Evolutionary conservation across 2,888 invertebrate genomes (phyloP), one percentile per base, ranked within the genome.

Genomic region (Apamea monoglypha): DNA sequence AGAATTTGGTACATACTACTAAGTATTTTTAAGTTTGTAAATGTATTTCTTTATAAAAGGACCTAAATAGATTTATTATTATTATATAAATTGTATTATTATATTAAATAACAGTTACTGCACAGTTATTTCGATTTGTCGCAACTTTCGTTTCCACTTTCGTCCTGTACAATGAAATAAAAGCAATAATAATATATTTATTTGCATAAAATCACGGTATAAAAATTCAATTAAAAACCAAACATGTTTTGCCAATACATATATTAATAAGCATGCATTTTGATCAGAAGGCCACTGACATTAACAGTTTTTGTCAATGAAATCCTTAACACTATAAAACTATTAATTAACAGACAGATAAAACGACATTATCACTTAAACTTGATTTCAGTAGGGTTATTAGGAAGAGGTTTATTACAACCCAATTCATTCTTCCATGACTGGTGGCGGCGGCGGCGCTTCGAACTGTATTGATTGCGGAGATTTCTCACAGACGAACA

Each of bases 401-500:
- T 56, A n/a, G 3, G 14, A 14, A 29, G 7, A n/a, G 29, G 8
- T 3, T 16, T 53, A 25, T 18, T 74, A 10, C 8, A 40, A 25
- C 21, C 7, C 40, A 44, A 61, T 6, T 40, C 21, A 21, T 8
- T 21, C 21, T 12, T 29, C 29, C 47, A 4, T 12, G 18, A 0
- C 0, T 14, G 5, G 18, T 29, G 16, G 1, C 1, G 2, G 18
- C 1, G 18, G 1, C 1, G 4, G 18, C 1, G 10, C 3, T 56
- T 66, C 64, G 21, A 32, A 77, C 44, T 47, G 64, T 4, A 56
- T 36, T 16, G 77, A 66, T 18, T 56, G 10, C 29, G 77, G 76
- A 3, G 77, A 78, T 40, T 63, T 78, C 50, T 78, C 78, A 50
- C 78, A 78, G 25, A 78, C 67, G 32, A 78, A 78, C 78, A 78